Conservation (phyloP, 1,140 invertebrate species). For the Chelonus insularis region DNA sequence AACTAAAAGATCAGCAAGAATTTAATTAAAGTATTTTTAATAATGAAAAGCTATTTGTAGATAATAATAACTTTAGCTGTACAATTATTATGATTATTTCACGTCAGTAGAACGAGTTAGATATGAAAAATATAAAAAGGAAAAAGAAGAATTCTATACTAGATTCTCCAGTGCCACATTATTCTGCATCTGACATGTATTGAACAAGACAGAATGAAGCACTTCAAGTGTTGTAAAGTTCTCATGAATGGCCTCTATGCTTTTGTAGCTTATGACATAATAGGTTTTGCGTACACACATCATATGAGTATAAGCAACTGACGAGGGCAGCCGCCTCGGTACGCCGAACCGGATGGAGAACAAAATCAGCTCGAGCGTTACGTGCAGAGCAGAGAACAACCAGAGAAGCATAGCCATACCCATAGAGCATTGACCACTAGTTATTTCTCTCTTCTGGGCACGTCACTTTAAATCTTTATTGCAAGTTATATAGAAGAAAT, state of each 20-base stretch:
- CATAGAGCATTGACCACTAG: conserved; percentile 39
- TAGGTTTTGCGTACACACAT: conserved; percentile 36
- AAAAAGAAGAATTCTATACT: too few relatives aligned
- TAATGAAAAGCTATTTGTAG: too few relatives aligned
- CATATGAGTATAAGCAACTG: conserved; percentile 21
- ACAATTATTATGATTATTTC: too few relatives aligned
- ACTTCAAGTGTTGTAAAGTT: conserved; percentile 28
- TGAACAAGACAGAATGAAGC: conserved; percentile 14
- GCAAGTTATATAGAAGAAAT: conserved; percentile 7
- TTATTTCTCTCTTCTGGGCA: background rate
- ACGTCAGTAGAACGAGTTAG: too few relatives aligned
- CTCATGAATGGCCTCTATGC: conserved; percentile 36
- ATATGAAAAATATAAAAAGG: too few relatives aligned
- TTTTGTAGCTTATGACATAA: conserved; percentile 46
- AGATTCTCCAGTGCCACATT: background rate
- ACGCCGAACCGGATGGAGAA: conserved; percentile 21
- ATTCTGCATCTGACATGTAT: background rate
- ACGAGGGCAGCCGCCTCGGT: background rate
- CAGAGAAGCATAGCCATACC: conserved; percentile 23
- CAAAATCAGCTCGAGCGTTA: conserved; percentile 33
- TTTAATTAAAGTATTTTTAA: too few relatives aligned
- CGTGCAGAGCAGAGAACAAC: conserved; percentile 16
- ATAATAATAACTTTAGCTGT: too few relatives aligned
- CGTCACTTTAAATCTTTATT: conserved; percentile 1
- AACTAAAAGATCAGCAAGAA: too few relatives aligned